A percentile compares a stretch with the other conserved stretches of the same genome.
Conservation (phyloP, 2,797 vertebrate genomes). For the Sebastes hubbsi region DNA sequence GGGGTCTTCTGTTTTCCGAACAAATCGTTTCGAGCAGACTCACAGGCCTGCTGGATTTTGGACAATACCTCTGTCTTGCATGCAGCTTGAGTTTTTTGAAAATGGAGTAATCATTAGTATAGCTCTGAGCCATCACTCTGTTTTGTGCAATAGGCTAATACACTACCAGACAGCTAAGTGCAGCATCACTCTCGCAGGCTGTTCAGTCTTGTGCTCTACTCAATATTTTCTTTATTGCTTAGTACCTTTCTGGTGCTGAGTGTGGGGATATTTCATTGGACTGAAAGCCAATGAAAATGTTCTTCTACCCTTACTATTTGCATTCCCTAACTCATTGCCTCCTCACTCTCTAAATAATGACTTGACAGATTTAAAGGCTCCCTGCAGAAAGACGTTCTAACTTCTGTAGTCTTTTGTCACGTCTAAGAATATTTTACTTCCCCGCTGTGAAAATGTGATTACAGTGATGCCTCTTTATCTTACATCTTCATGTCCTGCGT, state of each 20-base stretch:
- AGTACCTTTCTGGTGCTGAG: not conserved
- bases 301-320: not conserved
- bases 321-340: not conserved
- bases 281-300: not conserved
- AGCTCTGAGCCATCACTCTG: conserved; percentile 11
- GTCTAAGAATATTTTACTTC: not conserved
- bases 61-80: not conserved
- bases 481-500: conserved; percentile 32
- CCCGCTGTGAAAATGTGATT: conserved; percentile 27
- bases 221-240: not conserved
- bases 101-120: not conserved
- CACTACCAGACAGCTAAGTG: not conserved
- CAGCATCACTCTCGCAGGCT: not conserved
- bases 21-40: not conserved
- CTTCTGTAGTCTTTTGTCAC: conserved; percentile 10
- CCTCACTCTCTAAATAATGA: not conserved
- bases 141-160: not conserved
- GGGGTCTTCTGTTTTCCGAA: not conserved
- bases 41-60: not conserved
- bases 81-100: conserved; percentile 2
- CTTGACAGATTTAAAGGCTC: not conserved
- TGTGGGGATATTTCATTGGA: not conserved
- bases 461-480: conserved; percentile 26
- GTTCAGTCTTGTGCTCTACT: not conserved
- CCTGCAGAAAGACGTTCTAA: not conserved